Conservation (phyloP, 2,797 vertebrate genomes). For the Rhynchonycteris naso region DNA sequence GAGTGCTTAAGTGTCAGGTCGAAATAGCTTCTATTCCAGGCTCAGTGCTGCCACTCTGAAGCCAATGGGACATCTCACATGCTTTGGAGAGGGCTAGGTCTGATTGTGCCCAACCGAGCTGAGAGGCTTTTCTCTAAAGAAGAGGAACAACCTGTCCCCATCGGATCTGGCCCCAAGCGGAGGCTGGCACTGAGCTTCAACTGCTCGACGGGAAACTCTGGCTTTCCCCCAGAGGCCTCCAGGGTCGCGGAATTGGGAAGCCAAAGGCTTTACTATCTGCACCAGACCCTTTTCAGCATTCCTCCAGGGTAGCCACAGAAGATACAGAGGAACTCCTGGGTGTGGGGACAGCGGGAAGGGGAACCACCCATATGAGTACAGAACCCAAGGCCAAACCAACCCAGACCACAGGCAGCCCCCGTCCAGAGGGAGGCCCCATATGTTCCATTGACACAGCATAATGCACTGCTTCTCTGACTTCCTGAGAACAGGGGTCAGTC, state of each 20-base stretch:
- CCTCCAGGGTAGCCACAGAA: background rate
- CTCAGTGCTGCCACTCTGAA: background rate
- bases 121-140: background rate
- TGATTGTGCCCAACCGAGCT: background rate
- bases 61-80: background rate
- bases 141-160: background rate
- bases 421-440: rapidly evolving
- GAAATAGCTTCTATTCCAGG: background rate
- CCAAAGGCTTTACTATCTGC: conserved; percentile 30
- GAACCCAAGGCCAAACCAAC: background rate
- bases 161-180: background rate
- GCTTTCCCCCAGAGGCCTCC: background rate
- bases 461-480: background rate
- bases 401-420: background rate
- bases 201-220: background rate
- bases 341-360: rapidly evolving
- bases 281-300: background rate
- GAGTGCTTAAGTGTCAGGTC: background rate
- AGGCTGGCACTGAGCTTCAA: background rate
- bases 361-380: background rate
- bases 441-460: background rate
- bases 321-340: background rate
- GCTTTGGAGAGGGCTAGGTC: background rate
- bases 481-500: background rate
- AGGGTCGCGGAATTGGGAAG: conserved; percentile 13